A percentile compares a stretch with the other conserved stretches of the same genome.
phyloP scores from a whole-genome alignment of 2,888 invertebrate genomes.

The Trichogramma dendrolimi region DNA sequence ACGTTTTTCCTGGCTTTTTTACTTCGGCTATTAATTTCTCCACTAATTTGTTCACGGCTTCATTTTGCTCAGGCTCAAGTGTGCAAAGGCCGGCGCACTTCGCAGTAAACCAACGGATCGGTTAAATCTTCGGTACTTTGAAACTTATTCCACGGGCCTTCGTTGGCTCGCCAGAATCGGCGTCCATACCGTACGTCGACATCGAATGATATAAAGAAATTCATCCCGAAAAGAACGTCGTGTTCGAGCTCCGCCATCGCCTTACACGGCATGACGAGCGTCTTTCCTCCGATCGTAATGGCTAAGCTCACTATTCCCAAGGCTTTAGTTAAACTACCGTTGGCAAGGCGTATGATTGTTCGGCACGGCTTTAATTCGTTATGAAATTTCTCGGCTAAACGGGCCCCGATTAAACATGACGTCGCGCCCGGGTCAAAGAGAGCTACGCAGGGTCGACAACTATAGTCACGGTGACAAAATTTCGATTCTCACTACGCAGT shows the following conservation, averaged over 20 bases:
- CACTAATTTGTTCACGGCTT: neutral
- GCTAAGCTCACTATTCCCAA: neutral
- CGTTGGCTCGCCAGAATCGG: neutral
- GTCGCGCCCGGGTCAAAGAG: constrained; percentile 7
- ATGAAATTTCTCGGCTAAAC: neutral
- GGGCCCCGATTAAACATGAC: neutral
- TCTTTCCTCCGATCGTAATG: neutral
- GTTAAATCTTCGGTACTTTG: neutral
- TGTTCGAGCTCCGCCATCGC: neutral
- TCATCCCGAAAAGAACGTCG: neutral
- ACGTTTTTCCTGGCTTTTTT: neutral
- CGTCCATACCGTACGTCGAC: neutral
- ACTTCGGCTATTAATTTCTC: neutral
- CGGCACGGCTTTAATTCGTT: too few species aligned
- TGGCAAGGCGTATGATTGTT: too few species aligned
- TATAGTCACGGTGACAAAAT: too few species aligned
- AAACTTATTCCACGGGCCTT: neutral
- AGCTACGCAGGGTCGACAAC: too few species aligned
- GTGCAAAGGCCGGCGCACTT: neutral
- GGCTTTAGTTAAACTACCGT: too few species aligned
- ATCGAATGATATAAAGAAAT: neutral
- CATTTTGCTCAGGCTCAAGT: neutral
- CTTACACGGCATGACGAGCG: neutral
- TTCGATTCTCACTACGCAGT: too few species aligned
- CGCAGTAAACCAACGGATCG: neutral